A percentile compares a stretch with the other conserved stretches of the same genome.
These are phyloP conservation scores for Drosophila kanekoi DNA, from an alignment of 2,888 invertebrate species.

Conservation along the genomic window DNA sequence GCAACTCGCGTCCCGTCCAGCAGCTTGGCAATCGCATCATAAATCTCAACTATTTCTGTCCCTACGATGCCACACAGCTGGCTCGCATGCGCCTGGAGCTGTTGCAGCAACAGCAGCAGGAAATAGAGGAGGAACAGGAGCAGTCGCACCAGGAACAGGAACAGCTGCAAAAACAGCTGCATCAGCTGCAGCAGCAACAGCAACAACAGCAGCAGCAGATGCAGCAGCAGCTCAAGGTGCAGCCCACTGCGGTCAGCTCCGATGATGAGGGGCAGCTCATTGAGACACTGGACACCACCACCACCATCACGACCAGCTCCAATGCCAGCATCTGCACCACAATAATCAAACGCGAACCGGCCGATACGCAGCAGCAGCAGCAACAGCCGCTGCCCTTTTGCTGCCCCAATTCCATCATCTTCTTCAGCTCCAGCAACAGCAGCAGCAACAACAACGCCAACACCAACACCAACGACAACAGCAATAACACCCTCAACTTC, in stretches of 20 bases:
- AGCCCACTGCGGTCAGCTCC: not conserved
- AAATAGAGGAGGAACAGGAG: conserved; percentile 19
- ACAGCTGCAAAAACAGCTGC: conserved; percentile 4
- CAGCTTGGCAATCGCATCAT: conserved; percentile 75
- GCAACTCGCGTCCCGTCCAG: conserved; percentile 84
- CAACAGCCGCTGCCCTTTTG: conserved; percentile 1
- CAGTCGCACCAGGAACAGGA: conserved; percentile 12
- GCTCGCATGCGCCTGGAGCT: conserved; percentile 44
- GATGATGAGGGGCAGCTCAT: conserved; percentile 71
- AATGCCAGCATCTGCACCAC: conserved; percentile 65
- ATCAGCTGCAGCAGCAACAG: conserved; percentile 9
- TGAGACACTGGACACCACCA: conserved; percentile 70
- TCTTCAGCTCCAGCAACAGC: conserved; percentile 39
- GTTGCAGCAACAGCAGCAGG: conserved; percentile 46
- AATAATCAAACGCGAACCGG: conserved; percentile 33
- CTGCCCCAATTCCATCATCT: conserved; percentile 45
- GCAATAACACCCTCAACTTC: conserved; percentile 8
- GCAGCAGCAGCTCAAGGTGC: conserved; percentile 12
- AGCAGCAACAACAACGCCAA: conserved; percentile 5
- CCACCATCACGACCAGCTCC: conserved; percentile 62
- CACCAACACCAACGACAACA: conserved; percentile 10
- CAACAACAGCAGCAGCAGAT: conserved; percentile 9
- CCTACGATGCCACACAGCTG: conserved; percentile 64
- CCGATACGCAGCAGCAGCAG: conserved; percentile 7
- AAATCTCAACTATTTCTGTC: conserved; percentile 80